A percentile compares a stretch with the other conserved stretches of the same genome.
phyloP scores from a whole-genome alignment of 2,113 vertebrate species.

The Willisornis vidua region DNA sequence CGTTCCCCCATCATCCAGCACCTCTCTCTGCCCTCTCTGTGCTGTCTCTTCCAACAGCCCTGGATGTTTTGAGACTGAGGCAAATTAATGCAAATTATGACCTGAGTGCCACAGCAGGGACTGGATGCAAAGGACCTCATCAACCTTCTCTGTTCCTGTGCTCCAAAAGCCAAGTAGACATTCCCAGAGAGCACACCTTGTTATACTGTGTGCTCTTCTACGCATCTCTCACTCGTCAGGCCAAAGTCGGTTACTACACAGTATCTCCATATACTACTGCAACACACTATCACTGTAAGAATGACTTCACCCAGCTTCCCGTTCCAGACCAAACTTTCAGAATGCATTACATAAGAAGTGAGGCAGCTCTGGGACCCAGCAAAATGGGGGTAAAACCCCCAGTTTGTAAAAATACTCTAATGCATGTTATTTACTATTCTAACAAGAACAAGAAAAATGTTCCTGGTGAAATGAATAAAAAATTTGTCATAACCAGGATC shows the following conservation, averaged over 20 bases:
- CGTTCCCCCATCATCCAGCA: not conserved
- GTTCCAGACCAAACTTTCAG: not conserved
- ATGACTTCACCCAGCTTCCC: not conserved
- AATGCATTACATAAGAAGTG: fast-evolving
- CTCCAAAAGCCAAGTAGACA: not conserved
- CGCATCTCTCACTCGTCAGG: not conserved
- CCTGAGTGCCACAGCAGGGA: not conserved
- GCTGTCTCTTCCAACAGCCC: not conserved
- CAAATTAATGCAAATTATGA: not conserved
- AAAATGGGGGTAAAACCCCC: not conserved
- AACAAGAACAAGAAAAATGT: not conserved
- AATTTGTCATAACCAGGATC: not conserved
- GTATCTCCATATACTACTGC: not conserved
- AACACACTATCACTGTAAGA: not conserved
- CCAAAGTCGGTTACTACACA: not conserved
- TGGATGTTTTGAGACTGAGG: not conserved
- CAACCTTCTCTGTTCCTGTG: not conserved
- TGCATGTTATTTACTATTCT: not conserved
- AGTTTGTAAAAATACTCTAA: not conserved
- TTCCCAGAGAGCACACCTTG: not conserved
- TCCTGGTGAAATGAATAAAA: not conserved
- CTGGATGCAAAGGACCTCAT: not conserved
- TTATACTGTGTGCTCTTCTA: fast-evolving
- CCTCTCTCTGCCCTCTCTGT: not conserved
- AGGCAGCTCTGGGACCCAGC: not conserved